Percentiles rank a stretch among this genome's conserved stretches.
Evolutionary conservation across 2,113 vertebrate genomes (phyloP).

Genomic region (Tonatia bakeri): DNA sequence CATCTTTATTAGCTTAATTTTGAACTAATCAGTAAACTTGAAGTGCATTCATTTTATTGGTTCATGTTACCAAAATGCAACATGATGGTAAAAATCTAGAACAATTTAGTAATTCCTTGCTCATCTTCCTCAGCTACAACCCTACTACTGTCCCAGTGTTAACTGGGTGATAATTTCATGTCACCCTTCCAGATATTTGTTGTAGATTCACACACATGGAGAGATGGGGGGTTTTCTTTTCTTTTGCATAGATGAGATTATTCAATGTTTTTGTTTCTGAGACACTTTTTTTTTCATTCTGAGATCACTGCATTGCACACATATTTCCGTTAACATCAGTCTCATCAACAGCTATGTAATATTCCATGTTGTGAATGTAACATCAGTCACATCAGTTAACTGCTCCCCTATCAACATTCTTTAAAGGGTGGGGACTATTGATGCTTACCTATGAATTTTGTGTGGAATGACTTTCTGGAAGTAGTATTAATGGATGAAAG

Average conservation of each 20-base stretch:
- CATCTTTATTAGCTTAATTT: not conserved
- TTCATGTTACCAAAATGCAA: slow-evolving; percentile 3
- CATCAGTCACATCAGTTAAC: not conserved
- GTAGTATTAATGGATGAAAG: not conserved
- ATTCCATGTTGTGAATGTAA: not conserved
- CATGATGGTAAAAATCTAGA: not conserved
- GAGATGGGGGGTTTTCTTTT: not conserved
- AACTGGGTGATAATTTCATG: not conserved
- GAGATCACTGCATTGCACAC: not conserved
- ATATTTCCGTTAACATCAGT: not conserved
- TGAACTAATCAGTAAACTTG: slow-evolving; percentile 6
- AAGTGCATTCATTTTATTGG: not conserved
- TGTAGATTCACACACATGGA: not conserved
- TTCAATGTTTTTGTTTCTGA: not conserved
- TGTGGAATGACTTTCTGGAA: not conserved
- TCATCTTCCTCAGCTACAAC: not conserved
- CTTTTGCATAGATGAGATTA: not conserved
- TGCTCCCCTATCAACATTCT: not conserved
- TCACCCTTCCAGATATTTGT: not conserved
- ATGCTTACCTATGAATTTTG: not conserved
- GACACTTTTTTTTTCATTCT: not conserved
- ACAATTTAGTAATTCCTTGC: not conserved
- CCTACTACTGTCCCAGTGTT: not conserved
- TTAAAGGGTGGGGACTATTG: not conserved
- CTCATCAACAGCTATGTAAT: not conserved